phyloP scores from a whole-genome alignment of 2,113 vertebrate genomes.

The Morone saxatilis region DNA sequence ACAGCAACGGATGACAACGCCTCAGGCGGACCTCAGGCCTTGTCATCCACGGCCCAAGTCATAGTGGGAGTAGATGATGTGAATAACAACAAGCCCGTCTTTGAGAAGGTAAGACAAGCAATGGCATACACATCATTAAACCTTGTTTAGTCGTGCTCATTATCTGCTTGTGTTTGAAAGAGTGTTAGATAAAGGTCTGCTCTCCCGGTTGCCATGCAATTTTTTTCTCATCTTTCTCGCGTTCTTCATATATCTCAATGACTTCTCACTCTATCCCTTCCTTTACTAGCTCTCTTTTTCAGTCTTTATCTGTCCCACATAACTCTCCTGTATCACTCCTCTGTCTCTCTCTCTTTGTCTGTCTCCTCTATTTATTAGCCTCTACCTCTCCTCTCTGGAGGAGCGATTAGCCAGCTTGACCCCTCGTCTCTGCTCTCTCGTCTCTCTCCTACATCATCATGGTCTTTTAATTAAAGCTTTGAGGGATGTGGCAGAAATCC shows the following conservation, averaged over 20 bases:
- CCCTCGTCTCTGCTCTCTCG: constrained; percentile 68
- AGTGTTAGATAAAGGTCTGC: constrained; percentile 1
- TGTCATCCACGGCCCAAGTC: constrained; percentile 87
- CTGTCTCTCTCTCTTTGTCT: constrained; percentile 48
- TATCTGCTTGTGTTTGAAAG: background rate
- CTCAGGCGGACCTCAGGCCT: constrained; percentile 87
- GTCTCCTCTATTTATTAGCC: constrained; percentile 66
- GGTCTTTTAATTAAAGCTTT: constrained; percentile 82
- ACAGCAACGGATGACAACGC: constrained; percentile 90
- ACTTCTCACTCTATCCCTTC: background rate
- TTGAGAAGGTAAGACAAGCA: constrained; percentile 86
- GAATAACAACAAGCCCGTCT: constrained; percentile 93
- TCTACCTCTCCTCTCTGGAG: constrained; percentile 72
- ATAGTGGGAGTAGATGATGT: constrained; percentile 90
- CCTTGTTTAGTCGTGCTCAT: constrained; percentile 14
- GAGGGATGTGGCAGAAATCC: constrained; percentile 72
- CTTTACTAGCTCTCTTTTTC: background rate
- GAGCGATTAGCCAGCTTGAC: constrained; percentile 76
- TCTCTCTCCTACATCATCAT: constrained; percentile 73
- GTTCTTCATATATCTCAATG: background rate
- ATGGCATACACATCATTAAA: constrained; percentile 2
- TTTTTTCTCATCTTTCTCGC: background rate
- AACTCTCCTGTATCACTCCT: constrained; percentile 35
- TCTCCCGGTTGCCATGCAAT: background rate
- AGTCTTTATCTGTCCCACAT: constrained; percentile 7